Evolutionary conservation across 2,888 invertebrate genomes (phyloP).

Genomic region (Siphlonurus alternatus): DNA sequence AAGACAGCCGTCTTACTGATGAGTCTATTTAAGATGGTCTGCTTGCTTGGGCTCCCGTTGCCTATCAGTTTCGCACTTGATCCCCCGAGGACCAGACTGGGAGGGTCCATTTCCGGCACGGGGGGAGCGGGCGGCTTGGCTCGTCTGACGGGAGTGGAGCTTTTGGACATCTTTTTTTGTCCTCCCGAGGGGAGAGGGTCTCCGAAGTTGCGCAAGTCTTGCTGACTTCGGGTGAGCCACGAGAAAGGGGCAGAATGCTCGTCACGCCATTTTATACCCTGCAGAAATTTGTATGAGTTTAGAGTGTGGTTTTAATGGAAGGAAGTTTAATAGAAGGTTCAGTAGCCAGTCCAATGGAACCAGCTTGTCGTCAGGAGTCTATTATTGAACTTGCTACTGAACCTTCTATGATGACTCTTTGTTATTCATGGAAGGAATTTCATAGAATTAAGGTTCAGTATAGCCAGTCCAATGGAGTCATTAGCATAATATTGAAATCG

Average conservation of each 20-base stretch:
- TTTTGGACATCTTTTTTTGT: slow-evolving; percentile 6
- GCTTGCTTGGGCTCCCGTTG: slow-evolving; percentile 2
- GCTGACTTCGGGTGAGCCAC: slow-evolving; percentile 67
- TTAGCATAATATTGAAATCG: too few species aligned
- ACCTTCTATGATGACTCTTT: too few species aligned
- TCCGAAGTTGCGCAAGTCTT: slow-evolving; percentile 34
- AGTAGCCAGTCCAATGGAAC: too few species aligned
- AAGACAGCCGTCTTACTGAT: slow-evolving; percentile 8
- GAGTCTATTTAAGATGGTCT: slow-evolving; percentile 6
- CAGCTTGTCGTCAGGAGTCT: too few species aligned
- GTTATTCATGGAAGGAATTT: neutral
- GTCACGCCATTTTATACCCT: slow-evolving; percentile 45
- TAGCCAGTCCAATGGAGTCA: too few species aligned
- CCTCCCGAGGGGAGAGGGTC: neutral
- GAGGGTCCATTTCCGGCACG: slow-evolving; percentile 9
- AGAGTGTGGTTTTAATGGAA: neutral
- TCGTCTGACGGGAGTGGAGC: slow-evolving; percentile 4
- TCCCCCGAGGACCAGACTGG: slow-evolving; percentile 15
- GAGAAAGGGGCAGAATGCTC: slow-evolving; percentile 79
- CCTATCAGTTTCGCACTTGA: slow-evolving; percentile 10
- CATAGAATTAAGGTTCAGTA: too few species aligned
- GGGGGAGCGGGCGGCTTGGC: slow-evolving; percentile 3
- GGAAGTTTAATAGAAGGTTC: too few species aligned
- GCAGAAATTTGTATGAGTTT: slow-evolving; percentile 15
- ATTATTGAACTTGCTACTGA: too few species aligned